A percentile compares a stretch with the other conserved stretches of the same genome.
Conservation (phyloP, 2,113 vertebrate species). For the Lanius collurio region DNA sequence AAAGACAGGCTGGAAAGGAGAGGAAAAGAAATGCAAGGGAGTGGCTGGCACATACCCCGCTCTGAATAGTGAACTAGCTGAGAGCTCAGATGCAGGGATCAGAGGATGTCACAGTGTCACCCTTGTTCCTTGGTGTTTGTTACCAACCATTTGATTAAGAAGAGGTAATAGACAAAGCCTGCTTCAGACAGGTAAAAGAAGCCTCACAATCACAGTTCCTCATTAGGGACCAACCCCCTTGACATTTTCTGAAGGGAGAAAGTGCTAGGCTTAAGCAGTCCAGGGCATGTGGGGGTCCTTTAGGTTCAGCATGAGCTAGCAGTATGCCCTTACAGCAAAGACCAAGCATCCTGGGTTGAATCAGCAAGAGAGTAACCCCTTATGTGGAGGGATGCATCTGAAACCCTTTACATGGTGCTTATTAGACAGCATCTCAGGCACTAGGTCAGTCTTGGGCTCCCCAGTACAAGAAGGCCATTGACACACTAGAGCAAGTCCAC, state of each 20-base stretch:
- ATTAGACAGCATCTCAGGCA: not conserved
- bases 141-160: not conserved
- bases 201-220: not conserved
- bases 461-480: not conserved
- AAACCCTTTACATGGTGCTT: not conserved
- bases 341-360: fast-evolving
- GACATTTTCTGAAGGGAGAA: not conserved
- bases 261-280: not conserved
- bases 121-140: not conserved
- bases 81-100: not conserved
- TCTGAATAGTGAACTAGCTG: not conserved
- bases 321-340: not conserved
- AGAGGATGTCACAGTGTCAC: not conserved
- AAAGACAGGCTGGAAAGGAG: not conserved
- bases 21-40: not conserved
- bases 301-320: not conserved
- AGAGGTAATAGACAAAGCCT: not conserved
- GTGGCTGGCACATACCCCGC: not conserved
- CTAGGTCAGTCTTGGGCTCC: not conserved
- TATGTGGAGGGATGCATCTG: not conserved
- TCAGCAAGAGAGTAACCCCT: not conserved
- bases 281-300: not conserved
- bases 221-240: not conserved
- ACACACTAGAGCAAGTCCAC: not conserved
- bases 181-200: not conserved